phyloP scores from a whole-genome alignment of 2,113 vertebrate genomes.

The Coryphaenoides rupestris region DNA sequence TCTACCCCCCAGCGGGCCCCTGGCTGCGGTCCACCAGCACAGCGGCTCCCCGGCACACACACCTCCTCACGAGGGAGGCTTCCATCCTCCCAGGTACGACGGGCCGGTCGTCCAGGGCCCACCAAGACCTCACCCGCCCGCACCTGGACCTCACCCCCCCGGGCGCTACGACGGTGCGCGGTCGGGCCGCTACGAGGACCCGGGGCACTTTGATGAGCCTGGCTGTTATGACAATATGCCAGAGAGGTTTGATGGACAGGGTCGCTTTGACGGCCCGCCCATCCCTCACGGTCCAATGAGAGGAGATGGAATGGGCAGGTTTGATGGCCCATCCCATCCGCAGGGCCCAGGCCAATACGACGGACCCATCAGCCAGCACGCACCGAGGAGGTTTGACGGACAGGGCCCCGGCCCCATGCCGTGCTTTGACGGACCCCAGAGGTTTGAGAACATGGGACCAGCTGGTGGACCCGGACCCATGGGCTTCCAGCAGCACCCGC shows the following conservation, averaged over 20 bases:
- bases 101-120: conserved; percentile 43
- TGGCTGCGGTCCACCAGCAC: conserved; percentile 26
- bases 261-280: conserved; percentile 70
- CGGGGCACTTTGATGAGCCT: conserved; percentile 68
- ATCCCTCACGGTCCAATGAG: conserved; percentile 67
- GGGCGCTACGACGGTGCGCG: conserved; percentile 11
- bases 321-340: conserved; percentile 53
- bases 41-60: conserved; percentile 66
- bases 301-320: conserved; percentile 65
- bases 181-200: conserved; percentile 71
- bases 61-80: conserved; percentile 57
- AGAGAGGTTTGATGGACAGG: conserved; percentile 71
- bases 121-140: conserved; percentile 26
- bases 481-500: conserved; percentile 50
- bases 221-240: conserved; percentile 63
- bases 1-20: rapidly evolving
- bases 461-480: conserved; percentile 29
- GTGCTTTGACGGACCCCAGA: conserved; percentile 29
- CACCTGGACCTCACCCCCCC: no score
- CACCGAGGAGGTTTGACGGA: conserved; percentile 46
- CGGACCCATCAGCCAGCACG: conserved; percentile 73
- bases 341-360: conserved; percentile 73
- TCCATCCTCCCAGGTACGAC: conserved; percentile 52
- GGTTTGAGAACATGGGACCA: conserved; percentile 36
- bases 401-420: conserved; percentile 63